phyloP scores from a whole-genome alignment of 2,113 vertebrate genomes.

The Ammodytes dubius region DNA sequence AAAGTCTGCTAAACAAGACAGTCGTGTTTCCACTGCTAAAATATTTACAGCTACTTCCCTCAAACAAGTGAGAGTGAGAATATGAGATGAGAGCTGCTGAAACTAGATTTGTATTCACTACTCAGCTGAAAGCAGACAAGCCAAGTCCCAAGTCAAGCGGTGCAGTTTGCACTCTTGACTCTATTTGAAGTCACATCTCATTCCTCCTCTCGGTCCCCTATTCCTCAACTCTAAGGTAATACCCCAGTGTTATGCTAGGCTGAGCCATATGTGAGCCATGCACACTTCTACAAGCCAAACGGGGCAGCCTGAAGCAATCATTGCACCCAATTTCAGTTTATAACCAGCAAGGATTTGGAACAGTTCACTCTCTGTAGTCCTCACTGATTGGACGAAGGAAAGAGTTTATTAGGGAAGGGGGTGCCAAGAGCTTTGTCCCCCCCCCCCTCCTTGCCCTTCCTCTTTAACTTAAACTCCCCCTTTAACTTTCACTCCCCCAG shows the following conservation, averaged over 20 bases:
- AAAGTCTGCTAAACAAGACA: constrained; percentile 65
- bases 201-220: constrained; percentile 58
- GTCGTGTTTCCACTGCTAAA: constrained; percentile 71
- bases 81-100: constrained; percentile 52
- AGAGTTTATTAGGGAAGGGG: constrained; percentile 79
- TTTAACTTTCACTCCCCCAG: constrained; percentile 81
- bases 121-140: constrained; percentile 37
- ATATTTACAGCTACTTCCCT: constrained; percentile 71
- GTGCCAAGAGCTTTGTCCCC: constrained; percentile 77
- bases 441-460: constrained; percentile 69
- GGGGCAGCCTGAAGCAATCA: constrained; percentile 83
- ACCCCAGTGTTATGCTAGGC: constrained; percentile 65
- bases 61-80: constrained; percentile 63
- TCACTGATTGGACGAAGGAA: constrained; percentile 76
- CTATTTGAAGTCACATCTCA: constrained; percentile 61
- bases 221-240: constrained; percentile 72
- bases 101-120: constrained; percentile 49
- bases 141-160: constrained; percentile 44
- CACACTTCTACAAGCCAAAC: constrained; percentile 78
- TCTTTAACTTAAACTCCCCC: constrained; percentile 81
- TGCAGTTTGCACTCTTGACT: constrained; percentile 45
- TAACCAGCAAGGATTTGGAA: constrained; percentile 81
- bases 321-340: constrained; percentile 83
- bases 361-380: constrained; percentile 70
- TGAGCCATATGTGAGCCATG: constrained; percentile 78